Percentiles rank a stretch among this genome's conserved stretches.
Conservation (phyloP, 1,140 invertebrate species). For the Anastrepha obliqua region DNA sequence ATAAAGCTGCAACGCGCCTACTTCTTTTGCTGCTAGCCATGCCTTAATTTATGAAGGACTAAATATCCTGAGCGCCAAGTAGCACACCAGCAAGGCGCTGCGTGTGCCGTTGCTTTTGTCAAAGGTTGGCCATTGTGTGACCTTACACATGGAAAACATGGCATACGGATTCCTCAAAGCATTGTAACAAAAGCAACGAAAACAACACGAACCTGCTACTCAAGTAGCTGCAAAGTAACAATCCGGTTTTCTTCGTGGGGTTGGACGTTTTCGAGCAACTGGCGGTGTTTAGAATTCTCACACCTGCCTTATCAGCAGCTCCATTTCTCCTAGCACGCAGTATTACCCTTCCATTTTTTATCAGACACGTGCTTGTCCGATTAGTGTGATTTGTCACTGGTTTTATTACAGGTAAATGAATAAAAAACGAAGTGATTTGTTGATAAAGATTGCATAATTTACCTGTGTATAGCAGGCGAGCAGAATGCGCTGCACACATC, state of each 20-base stretch:
- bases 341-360: neutral
- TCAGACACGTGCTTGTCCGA: neutral
- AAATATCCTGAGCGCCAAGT: slow-evolving; percentile 71
- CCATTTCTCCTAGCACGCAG: neutral
- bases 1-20: slow-evolving; percentile 31
- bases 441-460: slow-evolving; percentile 74
- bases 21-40: slow-evolving; percentile 64
- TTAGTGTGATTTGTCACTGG: neutral
- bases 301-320: slow-evolving; percentile 13
- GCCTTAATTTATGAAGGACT: slow-evolving; percentile 71
- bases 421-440: slow-evolving; percentile 54
- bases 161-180: too few relatives aligned
- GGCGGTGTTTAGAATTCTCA: neutral
- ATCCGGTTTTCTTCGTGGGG: too few relatives aligned
- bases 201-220: too few relatives aligned
- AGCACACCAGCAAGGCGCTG: slow-evolving; percentile 53
- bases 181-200: too few relatives aligned
- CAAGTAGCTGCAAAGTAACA: too few relatives aligned
- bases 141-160: neutral
- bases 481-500: slow-evolving; percentile 59
- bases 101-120: neutral
- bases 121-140: neutral
- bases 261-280: neutral
- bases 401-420: slow-evolving; percentile 15
- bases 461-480: slow-evolving; percentile 69